Percentiles rank a stretch among this genome's conserved stretches.
Conservation (phyloP, 2,797 vertebrate genomes). For the Rhynchotus rufescens region DNA sequence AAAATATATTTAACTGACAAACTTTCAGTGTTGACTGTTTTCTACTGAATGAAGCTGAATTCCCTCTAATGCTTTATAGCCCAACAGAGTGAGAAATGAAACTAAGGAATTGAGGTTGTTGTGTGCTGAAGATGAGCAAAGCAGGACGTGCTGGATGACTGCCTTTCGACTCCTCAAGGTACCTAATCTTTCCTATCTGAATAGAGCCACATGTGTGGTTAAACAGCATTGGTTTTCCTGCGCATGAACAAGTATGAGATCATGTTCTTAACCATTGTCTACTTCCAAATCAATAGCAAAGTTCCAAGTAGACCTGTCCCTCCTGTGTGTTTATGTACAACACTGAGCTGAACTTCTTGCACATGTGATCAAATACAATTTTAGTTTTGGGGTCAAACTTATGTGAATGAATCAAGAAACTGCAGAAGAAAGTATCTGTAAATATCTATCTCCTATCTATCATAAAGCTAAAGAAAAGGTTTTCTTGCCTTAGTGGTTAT, state of each 20-base stretch:
- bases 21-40: not conserved
- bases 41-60: not conserved
- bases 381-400: not conserved
- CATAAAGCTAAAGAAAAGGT: not conserved
- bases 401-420: not conserved
- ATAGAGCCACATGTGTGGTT: not conserved
- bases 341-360: not conserved
- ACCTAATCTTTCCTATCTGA: not conserved
- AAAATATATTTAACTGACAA: not conserved
- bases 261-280: not conserved
- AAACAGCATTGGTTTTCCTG: not conserved
- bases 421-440: not conserved
- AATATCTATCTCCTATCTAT: not conserved
- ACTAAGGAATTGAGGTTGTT: conserved; percentile 93
- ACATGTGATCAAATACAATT: not conserved
- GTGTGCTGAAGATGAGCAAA: conserved; percentile 96
- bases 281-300: not conserved
- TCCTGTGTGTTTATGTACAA: not conserved
- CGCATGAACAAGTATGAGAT: not conserved
- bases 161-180: conserved; percentile 97
- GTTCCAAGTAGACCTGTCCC: not conserved
- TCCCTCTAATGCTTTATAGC: conserved; percentile 77
- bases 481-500: not conserved
- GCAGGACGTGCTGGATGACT: conserved; percentile 94
- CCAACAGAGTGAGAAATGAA: conserved; percentile 90